These are phyloP conservation scores for Serripes groenlandicus DNA, from an alignment of 2,888 invertebrate genomes.

Conservation along the genomic window DNA sequence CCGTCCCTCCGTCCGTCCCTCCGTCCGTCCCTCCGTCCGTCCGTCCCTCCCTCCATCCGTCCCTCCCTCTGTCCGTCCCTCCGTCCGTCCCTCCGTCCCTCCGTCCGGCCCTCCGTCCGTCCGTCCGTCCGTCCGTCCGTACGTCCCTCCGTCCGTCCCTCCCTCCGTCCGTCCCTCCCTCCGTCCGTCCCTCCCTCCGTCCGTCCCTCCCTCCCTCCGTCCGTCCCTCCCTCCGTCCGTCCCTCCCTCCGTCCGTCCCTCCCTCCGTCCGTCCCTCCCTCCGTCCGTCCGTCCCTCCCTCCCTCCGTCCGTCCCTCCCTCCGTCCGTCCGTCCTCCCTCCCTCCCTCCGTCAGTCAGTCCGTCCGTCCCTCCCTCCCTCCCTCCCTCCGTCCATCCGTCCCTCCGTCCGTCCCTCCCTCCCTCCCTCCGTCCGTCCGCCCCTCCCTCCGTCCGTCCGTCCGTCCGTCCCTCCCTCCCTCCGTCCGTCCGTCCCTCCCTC, in stretches of 20 bases:
- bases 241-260: not conserved
- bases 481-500: not conserved
- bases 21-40: no score
- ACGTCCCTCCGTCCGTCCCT: not conserved
- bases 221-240: not conserved
- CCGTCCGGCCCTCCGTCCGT: no score
- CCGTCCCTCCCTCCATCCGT: no score
- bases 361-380: not conserved
- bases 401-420: not conserved
- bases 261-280: not conserved
- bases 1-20: no score
- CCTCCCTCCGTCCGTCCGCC: not conserved
- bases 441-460: not conserved
- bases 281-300: not conserved
- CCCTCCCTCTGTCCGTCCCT: no score
- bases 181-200: not conserved
- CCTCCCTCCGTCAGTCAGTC: not conserved
- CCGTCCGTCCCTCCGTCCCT: no score
- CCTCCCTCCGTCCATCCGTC: no score
- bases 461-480: not conserved
- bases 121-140: not conserved
- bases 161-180: not conserved
- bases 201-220: not conserved
- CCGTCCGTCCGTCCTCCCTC: not conserved
- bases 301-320: not conserved